Percentiles rank a stretch among this genome's conserved stretches.
These are phyloP conservation scores for Chesias legatella DNA, from an alignment of 2,888 invertebrate species.

Conservation along the genomic window DNA sequence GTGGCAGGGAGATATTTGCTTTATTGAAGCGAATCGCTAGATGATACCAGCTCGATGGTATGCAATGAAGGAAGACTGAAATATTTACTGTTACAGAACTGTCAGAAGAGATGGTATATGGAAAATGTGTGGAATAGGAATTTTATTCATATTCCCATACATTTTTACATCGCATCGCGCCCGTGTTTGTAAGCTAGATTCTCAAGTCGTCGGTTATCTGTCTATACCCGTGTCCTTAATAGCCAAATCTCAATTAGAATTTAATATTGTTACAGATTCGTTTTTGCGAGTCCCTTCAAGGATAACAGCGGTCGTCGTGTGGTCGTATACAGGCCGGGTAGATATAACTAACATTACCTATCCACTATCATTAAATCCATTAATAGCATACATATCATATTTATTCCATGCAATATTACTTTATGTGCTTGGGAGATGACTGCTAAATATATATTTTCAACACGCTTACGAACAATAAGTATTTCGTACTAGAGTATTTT, in stretches of 20 bases:
- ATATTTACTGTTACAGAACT: too few species aligned
- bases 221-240: neutral
- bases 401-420: conserved; percentile 29
- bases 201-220: too few species aligned
- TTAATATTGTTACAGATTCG: conserved; percentile 78
- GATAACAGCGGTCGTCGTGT: conserved; percentile 87
- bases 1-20: too few species aligned
- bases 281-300: conserved; percentile 88
- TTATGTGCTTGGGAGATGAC: conserved; percentile 1
- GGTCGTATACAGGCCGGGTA: conserved; percentile 88
- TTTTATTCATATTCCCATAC: too few species aligned
- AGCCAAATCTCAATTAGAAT: too few species aligned
- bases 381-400: conserved; percentile 42
- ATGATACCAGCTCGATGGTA: too few species aligned
- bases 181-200: too few species aligned
- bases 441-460: neutral
- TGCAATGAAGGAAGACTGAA: too few species aligned
- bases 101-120: too few species aligned
- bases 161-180: too few species aligned
- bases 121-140: too few species aligned
- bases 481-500: conserved; percentile 7
- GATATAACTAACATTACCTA: conserved; percentile 42
- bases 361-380: conserved; percentile 34
- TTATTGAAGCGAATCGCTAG: too few species aligned
- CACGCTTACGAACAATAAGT: conserved; percentile 6